Percentiles rank a stretch among this genome's conserved stretches.
These are phyloP conservation scores for Eupithecia pulchellata DNA, from an alignment of 2,888 invertebrate species.

Conservation along the genomic window DNA sequence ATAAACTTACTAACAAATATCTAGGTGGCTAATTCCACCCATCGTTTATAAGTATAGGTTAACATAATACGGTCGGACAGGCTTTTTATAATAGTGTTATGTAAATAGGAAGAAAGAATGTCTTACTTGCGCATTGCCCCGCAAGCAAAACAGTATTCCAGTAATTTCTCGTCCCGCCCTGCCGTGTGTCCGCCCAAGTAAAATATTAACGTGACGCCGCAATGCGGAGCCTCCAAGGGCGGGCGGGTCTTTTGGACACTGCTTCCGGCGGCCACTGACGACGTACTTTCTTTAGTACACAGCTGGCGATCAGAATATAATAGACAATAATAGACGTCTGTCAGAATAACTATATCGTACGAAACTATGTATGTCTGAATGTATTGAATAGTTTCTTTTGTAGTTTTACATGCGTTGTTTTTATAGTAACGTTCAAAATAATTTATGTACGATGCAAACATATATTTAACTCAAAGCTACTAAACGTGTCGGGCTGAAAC, in stretches of 20 bases:
- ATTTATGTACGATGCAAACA: background rate
- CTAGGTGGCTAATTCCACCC: too few species aligned
- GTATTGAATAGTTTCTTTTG: background rate
- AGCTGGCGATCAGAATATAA: background rate
- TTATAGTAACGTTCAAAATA: background rate
- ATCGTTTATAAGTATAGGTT: too few species aligned
- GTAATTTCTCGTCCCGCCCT: background rate
- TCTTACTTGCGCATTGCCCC: background rate
- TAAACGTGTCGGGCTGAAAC: too few species aligned
- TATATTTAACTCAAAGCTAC: too few species aligned
- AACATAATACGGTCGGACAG: too few species aligned
- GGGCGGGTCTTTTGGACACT: constrained; percentile 40
- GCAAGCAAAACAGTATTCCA: constrained; percentile 2
- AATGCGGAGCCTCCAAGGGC: constrained; percentile 57
- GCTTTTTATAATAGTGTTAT: too few species aligned
- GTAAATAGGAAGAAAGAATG: background rate
- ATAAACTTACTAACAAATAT: too few species aligned
- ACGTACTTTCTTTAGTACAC: constrained; percentile 17
- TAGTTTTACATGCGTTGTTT: background rate
- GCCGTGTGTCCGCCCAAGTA: constrained; percentile 52
- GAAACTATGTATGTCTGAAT: too few species aligned
- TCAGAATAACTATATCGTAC: too few species aligned
- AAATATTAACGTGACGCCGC: constrained; percentile 61
- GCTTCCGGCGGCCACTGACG: constrained; percentile 36
- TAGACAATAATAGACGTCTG: background rate